phyloP scores from a whole-genome alignment of 2,888 invertebrate genomes.

The Sphecodes monilicornis region DNA sequence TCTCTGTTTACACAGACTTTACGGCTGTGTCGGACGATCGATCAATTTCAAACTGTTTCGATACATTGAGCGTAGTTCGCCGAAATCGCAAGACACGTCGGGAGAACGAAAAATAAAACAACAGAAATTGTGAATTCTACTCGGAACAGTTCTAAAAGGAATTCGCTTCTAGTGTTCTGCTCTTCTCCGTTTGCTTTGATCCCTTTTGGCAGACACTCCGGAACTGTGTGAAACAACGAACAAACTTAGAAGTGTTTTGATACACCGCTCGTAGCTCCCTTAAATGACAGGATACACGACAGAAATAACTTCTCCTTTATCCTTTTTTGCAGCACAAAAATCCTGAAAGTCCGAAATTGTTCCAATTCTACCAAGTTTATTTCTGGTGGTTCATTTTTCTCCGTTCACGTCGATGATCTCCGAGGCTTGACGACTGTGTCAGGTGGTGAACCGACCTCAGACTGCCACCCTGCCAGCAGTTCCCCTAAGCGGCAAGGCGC shows the following conservation, averaged over 20 bases:
- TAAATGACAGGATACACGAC: background rate
- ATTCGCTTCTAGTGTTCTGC: background rate
- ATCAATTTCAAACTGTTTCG: background rate
- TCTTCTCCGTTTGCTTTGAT: background rate
- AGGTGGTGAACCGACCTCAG: background rate
- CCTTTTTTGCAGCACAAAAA: background rate
- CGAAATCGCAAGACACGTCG: background rate
- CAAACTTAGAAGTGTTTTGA: background rate
- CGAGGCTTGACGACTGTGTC: background rate
- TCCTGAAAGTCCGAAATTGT: background rate
- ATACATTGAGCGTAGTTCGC: background rate
- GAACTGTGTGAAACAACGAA: background rate
- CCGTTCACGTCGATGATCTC: background rate
- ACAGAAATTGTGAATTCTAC: background rate
- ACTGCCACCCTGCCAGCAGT: constrained; percentile 14
- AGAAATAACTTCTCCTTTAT: background rate
- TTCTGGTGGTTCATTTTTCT: background rate
- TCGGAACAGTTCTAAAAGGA: too few relatives aligned
- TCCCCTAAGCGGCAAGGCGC: background rate
- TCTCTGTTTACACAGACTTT: background rate
- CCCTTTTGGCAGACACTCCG: background rate
- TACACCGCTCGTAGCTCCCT: background rate
- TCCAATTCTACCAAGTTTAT: background rate
- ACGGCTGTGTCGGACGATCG: background rate
- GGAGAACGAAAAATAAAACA: background rate